A percentile compares a stretch with the other conserved stretches of the same genome.
Evolutionary conservation across 2,113 vertebrate species (phyloP).

Genomic region (Channa argus): DNA sequence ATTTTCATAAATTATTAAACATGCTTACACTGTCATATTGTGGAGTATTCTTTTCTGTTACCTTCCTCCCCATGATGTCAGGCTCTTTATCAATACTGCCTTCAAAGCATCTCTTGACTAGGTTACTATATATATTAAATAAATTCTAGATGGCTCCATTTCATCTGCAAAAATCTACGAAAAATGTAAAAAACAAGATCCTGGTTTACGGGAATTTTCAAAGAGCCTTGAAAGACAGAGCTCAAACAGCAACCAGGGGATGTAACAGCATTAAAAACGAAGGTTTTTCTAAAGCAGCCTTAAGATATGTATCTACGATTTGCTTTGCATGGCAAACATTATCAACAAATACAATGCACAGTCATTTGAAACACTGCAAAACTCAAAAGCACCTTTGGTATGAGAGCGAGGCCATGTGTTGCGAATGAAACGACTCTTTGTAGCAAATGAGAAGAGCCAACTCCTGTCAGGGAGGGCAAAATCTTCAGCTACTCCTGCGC

Average conservation of each 20-base stretch:
- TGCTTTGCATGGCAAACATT: neutral
- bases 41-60: neutral
- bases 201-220: neutral
- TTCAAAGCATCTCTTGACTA: too few relatives aligned
- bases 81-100: neutral
- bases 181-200: constrained; percentile 40
- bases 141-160: too few relatives aligned
- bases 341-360: neutral
- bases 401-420: too few relatives aligned
- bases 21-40: too few relatives aligned
- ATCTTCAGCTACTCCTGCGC: too few relatives aligned
- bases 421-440: too few relatives aligned
- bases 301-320: too few relatives aligned
- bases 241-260: fast-evolving
- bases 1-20: too few relatives aligned
- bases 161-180: neutral
- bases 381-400: too few relatives aligned
- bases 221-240: constrained; percentile 31
- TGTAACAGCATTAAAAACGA: neutral
- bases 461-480: too few relatives aligned
- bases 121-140: neutral
- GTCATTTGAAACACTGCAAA: fast-evolving
- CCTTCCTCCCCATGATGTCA: neutral
- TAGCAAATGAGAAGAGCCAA: too few relatives aligned
- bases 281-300: too few relatives aligned